These are phyloP conservation scores for Magallana nippona DNA, from an alignment of 2,888 invertebrate genomes.

Conservation along the genomic window DNA sequence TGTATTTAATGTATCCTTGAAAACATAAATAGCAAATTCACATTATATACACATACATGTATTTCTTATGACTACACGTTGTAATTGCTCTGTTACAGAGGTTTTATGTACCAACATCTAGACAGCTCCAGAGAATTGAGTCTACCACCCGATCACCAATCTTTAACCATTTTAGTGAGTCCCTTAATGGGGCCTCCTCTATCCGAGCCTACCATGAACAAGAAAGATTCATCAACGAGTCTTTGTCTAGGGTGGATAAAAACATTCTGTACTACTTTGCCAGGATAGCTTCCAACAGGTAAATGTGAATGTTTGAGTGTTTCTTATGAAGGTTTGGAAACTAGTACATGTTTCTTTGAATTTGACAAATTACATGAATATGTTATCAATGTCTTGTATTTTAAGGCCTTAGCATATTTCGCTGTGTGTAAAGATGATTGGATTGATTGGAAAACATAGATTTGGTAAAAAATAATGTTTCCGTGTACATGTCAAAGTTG, in stretches of 20 bases:
- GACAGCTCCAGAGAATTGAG: slow-evolving; percentile 79
- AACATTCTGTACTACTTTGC: slow-evolving; percentile 85
- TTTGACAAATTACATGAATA: too few species aligned
- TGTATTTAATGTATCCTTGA: too few species aligned
- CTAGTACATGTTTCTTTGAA: too few species aligned
- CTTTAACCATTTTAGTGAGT: slow-evolving; percentile 79
- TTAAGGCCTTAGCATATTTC: too few species aligned
- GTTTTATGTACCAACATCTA: slow-evolving; percentile 72
- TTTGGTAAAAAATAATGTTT: too few species aligned
- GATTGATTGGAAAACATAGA: too few species aligned
- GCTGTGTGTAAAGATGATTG: too few species aligned
- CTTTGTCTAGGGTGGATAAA: slow-evolving; percentile 75
- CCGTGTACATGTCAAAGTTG: too few species aligned
- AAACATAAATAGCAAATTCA: too few species aligned
- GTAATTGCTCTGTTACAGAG: slow-evolving; percentile 37
- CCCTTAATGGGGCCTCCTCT: slow-evolving; percentile 81
- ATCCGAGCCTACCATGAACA: slow-evolving; percentile 76
- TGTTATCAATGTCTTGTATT: too few species aligned
- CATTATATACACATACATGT: too few species aligned
- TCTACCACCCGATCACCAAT: slow-evolving; percentile 79
- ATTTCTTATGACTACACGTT: neutral
- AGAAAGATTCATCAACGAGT: slow-evolving; percentile 69
- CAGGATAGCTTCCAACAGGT: slow-evolving; percentile 78
- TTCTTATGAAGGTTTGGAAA: neutral
- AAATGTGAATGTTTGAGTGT: neutral